Base-by-base conservation (phyloP, 2,797 vertebrate genomes). In the Limnodromus scolopaceus region DNA sequence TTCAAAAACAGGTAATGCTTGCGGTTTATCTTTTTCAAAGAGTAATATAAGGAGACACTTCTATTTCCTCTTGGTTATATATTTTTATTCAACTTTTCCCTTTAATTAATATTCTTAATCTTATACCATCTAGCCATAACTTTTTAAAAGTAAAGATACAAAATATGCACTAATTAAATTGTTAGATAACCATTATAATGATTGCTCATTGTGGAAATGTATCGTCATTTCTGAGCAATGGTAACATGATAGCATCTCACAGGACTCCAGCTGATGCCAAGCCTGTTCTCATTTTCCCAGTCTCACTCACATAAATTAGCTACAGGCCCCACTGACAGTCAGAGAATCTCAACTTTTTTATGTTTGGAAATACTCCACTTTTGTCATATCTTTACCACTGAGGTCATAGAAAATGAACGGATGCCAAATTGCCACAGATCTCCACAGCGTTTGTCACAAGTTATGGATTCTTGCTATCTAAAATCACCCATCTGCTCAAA, bases 151-250 rank as follows among this genome's bases (percentile, higher is more conserved):
- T 19, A 51, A 48, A 68, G 63, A 69, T 8, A 55, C 43, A 69
- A 70, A 71, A 81, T 58, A 39, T 80, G 38, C 43, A 27, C 48
- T 48, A 30, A 76, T 77, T 87, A 32, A 65, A 58, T 11, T 82
- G 69, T 75, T 75, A 80, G 82, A 82, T 71, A 81, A n/a, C 3
- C 71, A 55, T 27, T 8, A 28, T 24, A 83, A 84, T 28, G 38
- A 79, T 80, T 55, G 69, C 85, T 96, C 96, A 61, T 77, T 95
- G 96, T n/a, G 41, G 84, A 74, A 89, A 91, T 32, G 68, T 91
- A 90, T 89, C 79, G 43, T 89, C 85, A 97, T 77, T 95, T 89
- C 69, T 30, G 68, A 96, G 96, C 84, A 87, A 86, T 60, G 74
- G 88, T 75, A 97, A 97, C 51, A 20, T 2, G 87, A 97, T 49